These are phyloP conservation scores for Heliconius aoede DNA, from an alignment of 2,888 invertebrate genomes.

Conservation along the genomic window DNA sequence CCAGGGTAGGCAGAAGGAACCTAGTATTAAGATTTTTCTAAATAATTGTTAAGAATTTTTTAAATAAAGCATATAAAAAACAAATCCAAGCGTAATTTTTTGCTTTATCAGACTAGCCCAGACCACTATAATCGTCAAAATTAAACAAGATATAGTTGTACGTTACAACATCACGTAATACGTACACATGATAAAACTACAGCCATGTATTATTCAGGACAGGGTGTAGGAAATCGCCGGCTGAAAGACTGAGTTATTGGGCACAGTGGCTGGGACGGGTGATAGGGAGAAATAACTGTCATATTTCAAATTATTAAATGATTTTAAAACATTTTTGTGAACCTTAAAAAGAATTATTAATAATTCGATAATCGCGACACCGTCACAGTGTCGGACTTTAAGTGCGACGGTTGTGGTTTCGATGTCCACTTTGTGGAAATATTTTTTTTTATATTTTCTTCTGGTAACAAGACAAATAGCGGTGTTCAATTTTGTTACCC, in stretches of 20 bases:
- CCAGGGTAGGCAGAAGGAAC: too few species aligned
- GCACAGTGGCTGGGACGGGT: slow-evolving; percentile 38
- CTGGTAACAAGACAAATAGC: too few species aligned
- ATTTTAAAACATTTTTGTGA: slow-evolving; percentile 3
- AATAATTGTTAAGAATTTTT: too few species aligned
- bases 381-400: too few species aligned
- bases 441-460: too few species aligned
- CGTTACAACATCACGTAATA: slow-evolving; percentile 50
- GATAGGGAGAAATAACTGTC: slow-evolving; percentile 37
- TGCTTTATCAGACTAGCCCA: neutral
- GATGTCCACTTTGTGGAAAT: too few species aligned
- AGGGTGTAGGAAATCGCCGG: slow-evolving; percentile 51
- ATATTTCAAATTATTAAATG: slow-evolving; percentile 24
- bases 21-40: too few species aligned
- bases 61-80: too few species aligned
- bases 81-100: too few species aligned
- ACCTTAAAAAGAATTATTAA: neutral
- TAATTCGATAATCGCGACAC: neutral
- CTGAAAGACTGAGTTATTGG: slow-evolving; percentile 45
- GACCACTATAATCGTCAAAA: neutral
- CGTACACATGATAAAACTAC: slow-evolving; percentile 53
- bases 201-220: slow-evolving; percentile 53
- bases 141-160: slow-evolving; percentile 40
- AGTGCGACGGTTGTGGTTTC: too few species aligned
- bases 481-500: too few species aligned